Evolutionary conservation across 2,113 vertebrate genomes (phyloP), one percentile per base, ranked within the genome.

Genomic region (Fregata magnificens): DNA sequence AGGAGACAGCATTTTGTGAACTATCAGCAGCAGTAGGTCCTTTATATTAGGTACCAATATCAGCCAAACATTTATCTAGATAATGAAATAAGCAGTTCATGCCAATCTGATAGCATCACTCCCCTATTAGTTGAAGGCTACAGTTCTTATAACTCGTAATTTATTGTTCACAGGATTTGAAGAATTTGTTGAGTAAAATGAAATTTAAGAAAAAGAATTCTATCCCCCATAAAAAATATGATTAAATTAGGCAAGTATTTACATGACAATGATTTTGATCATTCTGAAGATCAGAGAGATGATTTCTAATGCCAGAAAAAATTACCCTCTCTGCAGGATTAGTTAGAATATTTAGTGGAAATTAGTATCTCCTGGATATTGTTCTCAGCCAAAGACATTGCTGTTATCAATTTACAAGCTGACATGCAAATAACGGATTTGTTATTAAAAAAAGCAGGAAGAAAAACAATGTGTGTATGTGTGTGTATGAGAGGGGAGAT

Each of bases 311-410:
- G 10, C 47, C 61, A 77, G 13, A 20, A 34, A 59, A 72, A 77
- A 77, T 16, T n/a, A 82, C 11, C 4, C 16, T 71, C 6, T 40
- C 79, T 49, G 44, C 34, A 83, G 32, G 42, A 88, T 95, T 94
- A 90, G 69, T 70, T 59, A 76, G n/a, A 95, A 47, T 74, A 95
- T 55, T 96, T 83, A 89, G 76, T 59, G 67, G 61, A 95, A 96
- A 93, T 88, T 83, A 92, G 4, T 78, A 77, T 70, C 38, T 73
- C 65, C 40, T 76, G 79, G 67, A 78, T 89, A 63, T 56, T 80
- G 21, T 40, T 90, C 32, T 86, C 66, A 87, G 66, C 84, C 38
- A 70, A 94, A 95, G 85, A 73, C 63, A 95, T 34, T 58, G 22
- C 16, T 53, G 24, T 26, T 82, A 79, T 70, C 91, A 90, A 22